These are phyloP conservation scores for Empidonax alnorum DNA, from an alignment of 2,113 vertebrate genomes.

Conservation along the genomic window DNA sequence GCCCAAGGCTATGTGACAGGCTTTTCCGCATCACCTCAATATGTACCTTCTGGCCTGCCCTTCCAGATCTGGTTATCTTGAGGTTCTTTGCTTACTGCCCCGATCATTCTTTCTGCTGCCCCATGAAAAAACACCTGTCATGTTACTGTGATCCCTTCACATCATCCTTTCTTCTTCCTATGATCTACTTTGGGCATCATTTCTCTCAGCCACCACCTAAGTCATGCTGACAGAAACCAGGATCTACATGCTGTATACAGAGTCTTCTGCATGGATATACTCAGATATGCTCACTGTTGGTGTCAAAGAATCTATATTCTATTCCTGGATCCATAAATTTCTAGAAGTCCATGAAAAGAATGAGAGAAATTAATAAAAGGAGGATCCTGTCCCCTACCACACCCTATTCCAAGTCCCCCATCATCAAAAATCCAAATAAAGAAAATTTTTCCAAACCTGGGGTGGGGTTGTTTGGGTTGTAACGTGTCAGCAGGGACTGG, in stretches of 20 bases:
- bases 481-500: conserved; percentile 68
- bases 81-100: neutral
- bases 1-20: neutral
- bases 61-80: neutral
- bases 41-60: neutral
- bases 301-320: neutral
- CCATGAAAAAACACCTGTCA: neutral
- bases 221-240: neutral
- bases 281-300: neutral
- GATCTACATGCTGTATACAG: neutral
- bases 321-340: neutral
- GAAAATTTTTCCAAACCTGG: conserved; percentile 63
- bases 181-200: neutral
- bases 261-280: neutral
- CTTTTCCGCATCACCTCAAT: neutral
- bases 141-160: neutral
- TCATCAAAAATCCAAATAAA: neutral
- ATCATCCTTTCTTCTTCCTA: neutral
- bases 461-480: conserved; percentile 51
- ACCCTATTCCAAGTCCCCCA: neutral
- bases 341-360: neutral
- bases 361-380: neutral
- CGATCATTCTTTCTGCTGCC: neutral
- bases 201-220: neutral
- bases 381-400: neutral